These are phyloP conservation scores for Agrilus planipennis DNA, from an alignment of 1,140 invertebrate genomes.

Conservation along the genomic window DNA sequence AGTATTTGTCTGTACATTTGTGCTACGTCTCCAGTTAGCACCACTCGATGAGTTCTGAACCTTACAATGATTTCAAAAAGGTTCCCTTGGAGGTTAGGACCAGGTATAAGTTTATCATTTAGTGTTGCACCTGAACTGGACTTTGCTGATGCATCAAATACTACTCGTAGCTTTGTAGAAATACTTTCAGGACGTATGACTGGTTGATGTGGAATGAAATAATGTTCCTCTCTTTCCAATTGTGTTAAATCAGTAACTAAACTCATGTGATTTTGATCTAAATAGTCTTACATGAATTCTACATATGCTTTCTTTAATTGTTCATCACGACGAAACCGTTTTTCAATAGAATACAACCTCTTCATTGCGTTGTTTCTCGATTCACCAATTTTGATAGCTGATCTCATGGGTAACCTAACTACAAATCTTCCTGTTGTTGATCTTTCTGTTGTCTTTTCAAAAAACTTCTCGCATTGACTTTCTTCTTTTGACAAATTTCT, in stretches of 20 bases:
- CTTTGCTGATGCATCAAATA: constrained; percentile 28
- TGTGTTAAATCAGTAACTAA: background rate
- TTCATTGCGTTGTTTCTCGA: constrained; percentile 17
- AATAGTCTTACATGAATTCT: constrained; percentile 27
- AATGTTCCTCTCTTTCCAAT: constrained; percentile 6
- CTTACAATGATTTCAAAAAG: constrained; percentile 30
- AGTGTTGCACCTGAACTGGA: constrained; percentile 7
- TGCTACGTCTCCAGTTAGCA: constrained; percentile 32
- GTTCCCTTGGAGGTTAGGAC: constrained; percentile 20
- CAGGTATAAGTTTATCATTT: constrained; percentile 19
- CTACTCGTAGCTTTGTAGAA: constrained; percentile 26
- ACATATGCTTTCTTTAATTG: constrained; percentile 14
- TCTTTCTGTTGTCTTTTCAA: no score
- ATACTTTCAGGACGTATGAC: constrained; percentile 23
- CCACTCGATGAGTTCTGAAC: constrained; percentile 29
- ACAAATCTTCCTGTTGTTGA: no score
- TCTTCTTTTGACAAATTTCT: no score
- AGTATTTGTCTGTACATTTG: constrained; percentile 34
- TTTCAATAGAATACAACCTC: constrained; percentile 16
- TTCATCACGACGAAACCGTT: constrained; percentile 12
- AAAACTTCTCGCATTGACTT: no score
- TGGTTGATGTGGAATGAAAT: constrained; percentile 34
- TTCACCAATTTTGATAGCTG: no score
- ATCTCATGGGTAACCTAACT: no score
- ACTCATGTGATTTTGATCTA: constrained; percentile 21